Percentiles rank a stretch among this genome's conserved stretches.
phyloP scores from a whole-genome alignment of 2,888 invertebrate genomes.

The Hesperia comma region DNA sequence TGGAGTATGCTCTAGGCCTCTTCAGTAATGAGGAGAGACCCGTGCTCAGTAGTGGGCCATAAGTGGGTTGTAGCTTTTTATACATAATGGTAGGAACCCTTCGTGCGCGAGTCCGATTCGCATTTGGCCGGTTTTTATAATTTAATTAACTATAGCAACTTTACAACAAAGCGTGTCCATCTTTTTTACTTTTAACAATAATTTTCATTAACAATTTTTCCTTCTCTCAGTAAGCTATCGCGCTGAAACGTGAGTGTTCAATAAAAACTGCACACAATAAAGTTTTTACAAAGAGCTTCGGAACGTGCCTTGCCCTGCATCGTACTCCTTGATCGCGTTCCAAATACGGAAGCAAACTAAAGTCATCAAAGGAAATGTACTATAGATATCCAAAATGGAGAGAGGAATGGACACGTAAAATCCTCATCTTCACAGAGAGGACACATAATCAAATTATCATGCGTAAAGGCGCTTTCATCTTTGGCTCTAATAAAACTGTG shows the following conservation, averaged over 20 bases:
- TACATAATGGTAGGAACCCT: too few species aligned
- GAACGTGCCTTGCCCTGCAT: not conserved
- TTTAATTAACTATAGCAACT: too few species aligned
- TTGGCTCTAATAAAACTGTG: too few species aligned
- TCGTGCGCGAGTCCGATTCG: too few species aligned
- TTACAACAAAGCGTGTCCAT: too few species aligned
- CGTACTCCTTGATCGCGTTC: not conserved
- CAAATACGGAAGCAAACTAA: not conserved
- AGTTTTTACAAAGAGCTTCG: slow-evolving; percentile 14
- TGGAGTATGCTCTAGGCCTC: too few species aligned
- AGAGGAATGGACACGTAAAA: not conserved
- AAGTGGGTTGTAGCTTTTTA: too few species aligned
- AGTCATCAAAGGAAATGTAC: slow-evolving; percentile 3
- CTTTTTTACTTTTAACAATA: too few species aligned
- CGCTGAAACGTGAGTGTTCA: not conserved
- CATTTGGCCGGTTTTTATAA: too few species aligned
- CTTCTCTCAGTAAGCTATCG: not conserved
- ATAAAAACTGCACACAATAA: slow-evolving; percentile 10
- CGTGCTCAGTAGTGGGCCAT: too few species aligned
- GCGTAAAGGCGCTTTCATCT: not conserved
- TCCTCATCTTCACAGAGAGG: not conserved
- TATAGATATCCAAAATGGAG: not conserved
- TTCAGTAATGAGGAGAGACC: too few species aligned
- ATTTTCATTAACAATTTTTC: not conserved
- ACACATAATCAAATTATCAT: not conserved